Conservation (phyloP, 2,797 vertebrate genomes). For the Leptodactylus fallax region DNA sequence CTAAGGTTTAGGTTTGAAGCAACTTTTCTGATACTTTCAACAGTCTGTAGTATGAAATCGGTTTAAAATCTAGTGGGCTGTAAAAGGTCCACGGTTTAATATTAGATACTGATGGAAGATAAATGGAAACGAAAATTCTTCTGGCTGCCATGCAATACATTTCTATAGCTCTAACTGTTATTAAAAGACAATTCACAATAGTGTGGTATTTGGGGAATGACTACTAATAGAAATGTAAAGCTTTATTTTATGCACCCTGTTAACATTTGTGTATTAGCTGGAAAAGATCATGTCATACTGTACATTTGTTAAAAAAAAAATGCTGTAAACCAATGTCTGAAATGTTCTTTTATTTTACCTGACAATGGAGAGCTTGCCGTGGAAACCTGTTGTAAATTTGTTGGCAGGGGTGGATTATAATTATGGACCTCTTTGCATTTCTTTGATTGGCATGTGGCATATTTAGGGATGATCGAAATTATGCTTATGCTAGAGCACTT, state of each 20-base stretch:
- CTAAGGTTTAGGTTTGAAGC: too few relatives aligned
- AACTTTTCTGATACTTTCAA: background rate
- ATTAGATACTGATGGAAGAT: background rate
- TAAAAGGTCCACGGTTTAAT: background rate
- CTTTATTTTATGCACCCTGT: background rate
- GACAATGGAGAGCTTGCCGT: slow-evolving; percentile 23
- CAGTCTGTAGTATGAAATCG: background rate
- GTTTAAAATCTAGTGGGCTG: background rate
- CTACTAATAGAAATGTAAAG: background rate
- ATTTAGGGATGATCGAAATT: slow-evolving; percentile 71
- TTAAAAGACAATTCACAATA: background rate
- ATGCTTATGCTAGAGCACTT: slow-evolving; percentile 56
- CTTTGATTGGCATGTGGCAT: slow-evolving; percentile 63
- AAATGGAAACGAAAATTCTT: background rate
- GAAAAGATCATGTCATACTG: background rate
- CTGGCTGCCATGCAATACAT: too few relatives aligned
- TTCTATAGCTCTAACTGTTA: too few relatives aligned
- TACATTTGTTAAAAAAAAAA: background rate
- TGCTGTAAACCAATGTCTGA: slow-evolving; percentile 1
- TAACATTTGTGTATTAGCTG: background rate
- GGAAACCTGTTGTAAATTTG: slow-evolving; percentile 64
- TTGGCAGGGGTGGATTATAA: slow-evolving; percentile 68
- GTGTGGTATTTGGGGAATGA: background rate
- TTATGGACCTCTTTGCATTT: slow-evolving; percentile 68
- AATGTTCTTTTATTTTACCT: slow-evolving; percentile 33